These are phyloP conservation scores for Noctua janthe DNA, from an alignment of 2,888 invertebrate genomes.

Conservation along the genomic window DNA sequence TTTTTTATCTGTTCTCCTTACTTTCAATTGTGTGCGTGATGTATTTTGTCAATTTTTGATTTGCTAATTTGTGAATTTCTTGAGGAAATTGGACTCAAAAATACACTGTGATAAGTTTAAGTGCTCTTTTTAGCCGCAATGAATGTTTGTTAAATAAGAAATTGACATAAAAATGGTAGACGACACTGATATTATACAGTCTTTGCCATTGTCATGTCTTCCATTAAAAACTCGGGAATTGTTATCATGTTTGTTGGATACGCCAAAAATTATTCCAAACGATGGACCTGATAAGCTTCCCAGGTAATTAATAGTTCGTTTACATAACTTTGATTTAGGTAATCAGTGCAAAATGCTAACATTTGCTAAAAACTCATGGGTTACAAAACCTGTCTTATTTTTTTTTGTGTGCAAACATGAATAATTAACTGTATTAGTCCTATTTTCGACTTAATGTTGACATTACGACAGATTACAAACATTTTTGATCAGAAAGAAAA, in stretches of 20 bases:
- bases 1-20: constrained; percentile 49
- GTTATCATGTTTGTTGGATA: constrained; percentile 92
- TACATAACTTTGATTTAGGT: background rate
- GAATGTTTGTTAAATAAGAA: constrained; percentile 37
- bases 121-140: constrained; percentile 41
- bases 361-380: background rate
- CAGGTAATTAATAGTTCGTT: constrained; percentile 69
- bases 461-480: constrained; percentile 6
- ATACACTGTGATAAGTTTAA: constrained; percentile 26
- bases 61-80: constrained; percentile 33
- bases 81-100: constrained; percentile 26
- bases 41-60: constrained; percentile 45
- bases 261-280: constrained; percentile 91
- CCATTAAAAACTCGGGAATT: constrained; percentile 85
- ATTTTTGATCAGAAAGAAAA: background rate
- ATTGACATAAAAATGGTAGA: constrained; percentile 61
- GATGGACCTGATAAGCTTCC: constrained; percentile 84
- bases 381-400: constrained; percentile 10
- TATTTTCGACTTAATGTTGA: constrained; percentile 10
- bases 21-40: constrained; percentile 42
- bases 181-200: constrained; percentile 77
- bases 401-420: constrained; percentile 41
- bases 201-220: constrained; percentile 83
- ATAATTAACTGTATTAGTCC: constrained; percentile 9
- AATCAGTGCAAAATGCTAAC: constrained; percentile 7